Evolutionary conservation across 1,140 invertebrate species (phyloP).

Genomic region (Aricia agestis): DNA sequence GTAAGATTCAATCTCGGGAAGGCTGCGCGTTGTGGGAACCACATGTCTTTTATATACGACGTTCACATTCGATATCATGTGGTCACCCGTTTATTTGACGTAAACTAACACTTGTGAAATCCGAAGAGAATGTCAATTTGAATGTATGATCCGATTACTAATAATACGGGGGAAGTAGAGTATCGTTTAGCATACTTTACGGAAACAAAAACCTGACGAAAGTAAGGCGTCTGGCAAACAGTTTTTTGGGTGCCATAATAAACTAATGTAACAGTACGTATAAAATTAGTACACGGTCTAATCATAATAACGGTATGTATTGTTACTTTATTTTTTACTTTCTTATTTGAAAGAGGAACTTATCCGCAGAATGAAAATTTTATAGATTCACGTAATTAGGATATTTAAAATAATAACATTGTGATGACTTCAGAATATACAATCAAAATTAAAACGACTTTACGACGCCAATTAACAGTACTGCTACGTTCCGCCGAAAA

Average conservation of each 20-base stretch:
- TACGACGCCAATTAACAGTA: neutral
- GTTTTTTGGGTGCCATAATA: neutral
- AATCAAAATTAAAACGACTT: neutral
- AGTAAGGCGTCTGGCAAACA: neutral
- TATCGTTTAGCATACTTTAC: neutral
- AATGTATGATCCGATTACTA: slow-evolving; percentile 9
- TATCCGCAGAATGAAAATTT: neutral
- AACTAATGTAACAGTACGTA: neutral
- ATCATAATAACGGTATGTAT: neutral
- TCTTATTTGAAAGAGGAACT: neutral
- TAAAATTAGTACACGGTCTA: neutral
- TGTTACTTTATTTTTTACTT: neutral
- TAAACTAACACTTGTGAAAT: slow-evolving; percentile 40
- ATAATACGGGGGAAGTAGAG: neutral
- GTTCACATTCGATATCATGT: slow-evolving; percentile 52
- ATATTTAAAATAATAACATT: no score
- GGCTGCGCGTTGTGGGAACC: slow-evolving; percentile 46
- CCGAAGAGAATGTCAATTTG: slow-evolving; percentile 7
- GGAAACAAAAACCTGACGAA: neutral
- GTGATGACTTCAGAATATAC: no score
- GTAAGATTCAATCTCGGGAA: slow-evolving; percentile 53
- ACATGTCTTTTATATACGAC: slow-evolving; percentile 49
- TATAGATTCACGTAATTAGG: neutral
- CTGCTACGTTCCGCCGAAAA: neutral
- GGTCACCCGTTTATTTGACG: slow-evolving; percentile 50